Evolutionary conservation across 2,113 vertebrate species (phyloP).

Genomic region (Furnarius figulus): DNA sequence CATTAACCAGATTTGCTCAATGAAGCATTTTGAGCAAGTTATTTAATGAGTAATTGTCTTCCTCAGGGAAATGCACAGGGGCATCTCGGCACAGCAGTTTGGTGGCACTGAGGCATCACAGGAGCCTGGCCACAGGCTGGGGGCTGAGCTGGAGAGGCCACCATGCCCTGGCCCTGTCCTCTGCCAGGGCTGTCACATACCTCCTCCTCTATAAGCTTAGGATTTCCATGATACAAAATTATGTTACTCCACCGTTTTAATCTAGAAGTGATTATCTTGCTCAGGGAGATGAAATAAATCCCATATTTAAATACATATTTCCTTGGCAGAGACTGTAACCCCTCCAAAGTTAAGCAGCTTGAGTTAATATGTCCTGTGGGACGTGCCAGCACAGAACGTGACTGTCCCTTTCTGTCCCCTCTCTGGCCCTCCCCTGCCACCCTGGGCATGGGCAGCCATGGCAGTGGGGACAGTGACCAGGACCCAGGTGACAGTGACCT

Average conservation of each 20-base stretch:
- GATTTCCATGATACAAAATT: background rate
- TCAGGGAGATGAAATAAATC: constrained; percentile 37
- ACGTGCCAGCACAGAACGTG: background rate
- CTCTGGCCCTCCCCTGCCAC: background rate
- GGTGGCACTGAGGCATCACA: background rate
- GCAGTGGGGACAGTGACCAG: background rate
- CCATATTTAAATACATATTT: background rate
- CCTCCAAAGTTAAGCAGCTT: background rate
- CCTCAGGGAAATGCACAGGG: accelerated
- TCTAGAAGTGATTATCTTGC: background rate
- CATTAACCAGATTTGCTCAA: background rate
- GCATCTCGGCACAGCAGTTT: background rate
- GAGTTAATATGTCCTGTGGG: background rate
- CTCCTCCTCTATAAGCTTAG: background rate
- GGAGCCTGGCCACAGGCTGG: background rate
- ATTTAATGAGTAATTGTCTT: background rate
- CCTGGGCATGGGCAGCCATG: background rate
- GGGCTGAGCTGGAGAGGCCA: background rate
- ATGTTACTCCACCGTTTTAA: background rate
- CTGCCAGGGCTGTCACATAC: background rate
- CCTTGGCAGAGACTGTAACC: background rate
- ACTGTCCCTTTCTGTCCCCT: background rate
- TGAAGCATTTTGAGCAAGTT: background rate
- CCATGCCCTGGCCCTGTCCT: background rate
- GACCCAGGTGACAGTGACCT: background rate